Conservation (phyloP, 2,113 vertebrate species). For the Ctenodactylus gundi region DNA sequence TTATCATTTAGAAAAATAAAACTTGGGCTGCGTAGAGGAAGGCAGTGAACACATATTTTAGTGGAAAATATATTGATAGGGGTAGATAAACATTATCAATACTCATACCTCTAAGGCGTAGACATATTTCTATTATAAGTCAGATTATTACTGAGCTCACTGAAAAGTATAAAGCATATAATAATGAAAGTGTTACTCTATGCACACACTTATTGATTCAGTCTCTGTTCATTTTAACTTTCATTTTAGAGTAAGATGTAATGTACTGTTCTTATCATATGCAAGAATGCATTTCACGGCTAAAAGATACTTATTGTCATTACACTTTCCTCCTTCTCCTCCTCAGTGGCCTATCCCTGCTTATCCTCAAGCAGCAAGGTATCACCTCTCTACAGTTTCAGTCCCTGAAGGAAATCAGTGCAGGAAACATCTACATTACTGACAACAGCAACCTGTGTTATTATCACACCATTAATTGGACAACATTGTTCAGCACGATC, state of each 20-base stretch:
- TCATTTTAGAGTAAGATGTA: neutral
- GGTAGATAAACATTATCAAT: neutral
- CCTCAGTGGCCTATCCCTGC: constrained; percentile 94
- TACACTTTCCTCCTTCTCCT: neutral
- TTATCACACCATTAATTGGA: constrained; percentile 98
- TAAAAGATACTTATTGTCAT: neutral
- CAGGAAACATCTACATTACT: constrained; percentile 96
- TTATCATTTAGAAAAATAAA: neutral
- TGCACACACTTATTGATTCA: neutral
- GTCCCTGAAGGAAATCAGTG: constrained; percentile 96
- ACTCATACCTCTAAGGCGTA: neutral
- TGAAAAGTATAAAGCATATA: neutral
- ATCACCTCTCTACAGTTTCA: constrained; percentile 96
- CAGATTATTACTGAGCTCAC: neutral
- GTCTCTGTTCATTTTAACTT: neutral
- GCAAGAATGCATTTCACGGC: neutral
- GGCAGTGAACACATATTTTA: neutral
- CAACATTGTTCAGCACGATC: constrained; percentile 90
- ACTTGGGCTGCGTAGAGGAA: neutral
- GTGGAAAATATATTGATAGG: neutral
- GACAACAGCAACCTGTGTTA: constrained; percentile 97
- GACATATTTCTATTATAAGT: neutral
- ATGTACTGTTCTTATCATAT: neutral
- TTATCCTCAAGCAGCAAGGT: constrained; percentile 96
- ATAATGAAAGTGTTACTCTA: neutral